Evolutionary conservation across 2,888 invertebrate species (phyloP), one percentile per base, ranked within the genome.

Genomic region (Oscheius sp.): DNA sequence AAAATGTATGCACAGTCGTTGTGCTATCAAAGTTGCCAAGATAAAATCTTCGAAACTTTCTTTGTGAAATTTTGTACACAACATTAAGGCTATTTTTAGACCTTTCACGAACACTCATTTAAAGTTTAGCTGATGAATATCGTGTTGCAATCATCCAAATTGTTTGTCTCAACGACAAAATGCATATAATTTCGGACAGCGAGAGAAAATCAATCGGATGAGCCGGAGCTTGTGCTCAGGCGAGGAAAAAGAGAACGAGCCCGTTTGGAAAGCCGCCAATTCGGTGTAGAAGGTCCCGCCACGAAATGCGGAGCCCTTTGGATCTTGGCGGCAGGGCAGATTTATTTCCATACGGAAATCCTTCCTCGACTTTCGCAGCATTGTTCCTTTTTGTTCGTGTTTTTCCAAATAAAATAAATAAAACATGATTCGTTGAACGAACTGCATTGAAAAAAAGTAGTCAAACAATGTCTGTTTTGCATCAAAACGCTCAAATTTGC

Each of bases 131-230:
- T 21, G 55, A 21, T 21, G 9, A 21, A 29, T 13, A 29, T 55
- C 21, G 1, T 9, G 55, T 21, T 2, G 13, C 55, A 21, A 9
- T 42, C 42, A 5, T 3, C 7, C 7, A 42, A 42, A 42, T 7
- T 42, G 42, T 42, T 7, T 3, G 42, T 5, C 7, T 5, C 4
- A 42, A 42, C 42, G 21, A 21, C 21, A 21, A 57, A 32, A 57
- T 10, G n/a, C 57, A 57, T 21, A 21, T 57, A 57, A 57, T 57
- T 2, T 32, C n/a, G 57, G 29, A 57, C 35, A 60, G 29, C 29
- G 29, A 37, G 11, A 21, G 29, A 63, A 63, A 63, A 63, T 63
- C 63, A 63, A 63, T 63, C 5, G 63, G 47, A 21, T 21, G 48
- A 50, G 50, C 29, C 48, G 3, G 65, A 65, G 65, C 21, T 32